These are phyloP conservation scores for Zaprionus vittiger DNA, from an alignment of 1,140 invertebrate species.

Conservation along the genomic window DNA sequence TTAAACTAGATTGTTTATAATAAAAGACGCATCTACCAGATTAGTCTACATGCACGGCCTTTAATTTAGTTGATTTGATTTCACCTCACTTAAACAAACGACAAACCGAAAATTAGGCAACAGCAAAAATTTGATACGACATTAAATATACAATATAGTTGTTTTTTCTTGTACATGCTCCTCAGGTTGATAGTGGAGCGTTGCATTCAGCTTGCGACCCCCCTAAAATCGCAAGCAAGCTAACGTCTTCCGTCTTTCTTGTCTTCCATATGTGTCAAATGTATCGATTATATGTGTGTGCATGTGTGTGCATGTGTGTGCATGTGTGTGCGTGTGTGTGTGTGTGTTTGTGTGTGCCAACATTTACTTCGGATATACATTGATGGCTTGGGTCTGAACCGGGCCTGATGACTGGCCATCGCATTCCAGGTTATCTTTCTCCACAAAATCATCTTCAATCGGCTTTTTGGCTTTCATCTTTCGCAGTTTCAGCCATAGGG, in stretches of 20 bases:
- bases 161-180: neutral
- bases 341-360: neutral
- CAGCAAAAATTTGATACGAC: constrained; percentile 1
- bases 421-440: neutral
- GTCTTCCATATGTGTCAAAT: neutral
- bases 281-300: neutral
- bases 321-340: too few species aligned
- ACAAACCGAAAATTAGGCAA: constrained; percentile 18
- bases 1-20: too few species aligned
- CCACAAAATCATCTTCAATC: neutral
- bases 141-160: neutral
- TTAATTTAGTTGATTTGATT: constrained; percentile 9
- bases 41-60: neutral
- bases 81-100: constrained; percentile 23
- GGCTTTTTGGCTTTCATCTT: neutral
- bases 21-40: neutral
- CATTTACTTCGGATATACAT: neutral
- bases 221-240: constrained; percentile 41
- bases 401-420: neutral
- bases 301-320: neutral
- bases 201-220: constrained; percentile 35
- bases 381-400: neutral
- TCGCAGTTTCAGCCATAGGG: constrained; percentile 48
- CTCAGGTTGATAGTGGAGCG: constrained; percentile 1
- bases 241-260: constrained; percentile 14